Conservation (phyloP, 2,888 invertebrate genomes). For the Agrypnus murinus region DNA sequence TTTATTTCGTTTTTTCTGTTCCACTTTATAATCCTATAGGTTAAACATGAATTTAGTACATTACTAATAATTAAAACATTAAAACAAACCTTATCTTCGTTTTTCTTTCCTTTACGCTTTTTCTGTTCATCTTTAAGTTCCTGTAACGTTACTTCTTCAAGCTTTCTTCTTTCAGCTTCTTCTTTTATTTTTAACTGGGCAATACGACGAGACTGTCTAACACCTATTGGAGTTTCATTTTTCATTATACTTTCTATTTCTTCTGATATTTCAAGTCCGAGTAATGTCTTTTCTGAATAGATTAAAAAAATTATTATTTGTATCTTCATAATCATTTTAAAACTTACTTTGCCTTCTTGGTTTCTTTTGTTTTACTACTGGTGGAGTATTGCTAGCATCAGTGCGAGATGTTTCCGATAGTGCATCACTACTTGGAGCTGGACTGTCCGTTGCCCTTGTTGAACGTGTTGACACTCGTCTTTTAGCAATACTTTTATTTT, state of each 20-base stretch:
- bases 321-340: conserved; percentile 6
- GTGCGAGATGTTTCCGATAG: conserved; percentile 49
- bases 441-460: conserved; percentile 42
- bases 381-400: conserved; percentile 38
- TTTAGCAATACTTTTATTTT: conserved; percentile 29
- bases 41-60: conserved; percentile 5
- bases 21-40: conserved; percentile 61
- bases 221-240: conserved; percentile 73
- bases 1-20: conserved; percentile 65
- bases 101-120: conserved; percentile 70
- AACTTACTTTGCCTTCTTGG: conserved; percentile 60
- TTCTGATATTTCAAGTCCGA: conserved; percentile 72
- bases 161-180: conserved; percentile 84
- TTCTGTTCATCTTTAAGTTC: conserved; percentile 80
- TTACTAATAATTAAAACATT: not conserved
- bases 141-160: conserved; percentile 83
- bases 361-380: conserved; percentile 57
- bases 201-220: conserved; percentile 88
- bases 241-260: conserved; percentile 62
- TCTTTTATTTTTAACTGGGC: conserved; percentile 92
- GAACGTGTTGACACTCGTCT: conserved; percentile 37
- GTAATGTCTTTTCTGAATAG: conserved; percentile 70
- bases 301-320: too few relatives aligned
- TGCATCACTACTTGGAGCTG: conserved; percentile 48
- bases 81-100: conserved; percentile 59